phyloP scores from a whole-genome alignment of 2,888 invertebrate species.

The Brachypalpus laphriformis region DNA sequence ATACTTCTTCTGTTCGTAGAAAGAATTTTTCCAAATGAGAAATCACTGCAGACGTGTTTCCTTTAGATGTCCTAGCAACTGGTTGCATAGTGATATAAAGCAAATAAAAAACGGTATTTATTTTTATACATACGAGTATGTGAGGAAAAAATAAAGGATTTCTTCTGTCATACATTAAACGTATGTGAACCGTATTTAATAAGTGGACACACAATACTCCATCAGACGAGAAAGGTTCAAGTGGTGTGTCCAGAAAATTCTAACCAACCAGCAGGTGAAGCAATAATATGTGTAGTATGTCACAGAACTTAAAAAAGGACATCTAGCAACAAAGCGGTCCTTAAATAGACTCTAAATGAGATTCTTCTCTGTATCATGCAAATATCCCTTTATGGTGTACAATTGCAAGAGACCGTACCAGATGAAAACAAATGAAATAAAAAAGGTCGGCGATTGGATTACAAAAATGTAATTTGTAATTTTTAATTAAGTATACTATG shows the following conservation, averaged over 20 bases:
- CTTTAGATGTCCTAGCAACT: conserved; percentile 53
- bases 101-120: conserved; percentile 31
- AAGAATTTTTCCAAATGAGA: conserved; percentile 32
- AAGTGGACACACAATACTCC: conserved; percentile 62
- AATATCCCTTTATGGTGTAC: conserved; percentile 47
- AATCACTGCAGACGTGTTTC: conserved; percentile 34
- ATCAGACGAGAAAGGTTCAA: conserved; percentile 40
- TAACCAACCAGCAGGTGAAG: conserved; percentile 42
- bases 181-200: conserved; percentile 50
- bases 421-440: background rate
- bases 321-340: conserved; percentile 26
- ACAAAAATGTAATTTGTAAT: conserved; percentile 58
- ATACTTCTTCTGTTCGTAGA: background rate
- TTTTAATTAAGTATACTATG: conserved; percentile 55
- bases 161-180: background rate
- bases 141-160: conserved; percentile 11
- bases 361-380: conserved; percentile 41
- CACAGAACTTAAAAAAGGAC: conserved; percentile 30
- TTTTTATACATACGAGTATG: background rate
- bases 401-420: conserved; percentile 21
- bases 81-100: conserved; percentile 49
- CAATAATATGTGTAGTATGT: conserved; percentile 2
- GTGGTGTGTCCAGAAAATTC: conserved; percentile 49
- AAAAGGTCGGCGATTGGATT: conserved; percentile 52
- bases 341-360: conserved; percentile 18